phyloP scores from a whole-genome alignment of 2,113 vertebrate species.

The Microtus pennsylvanicus region DNA sequence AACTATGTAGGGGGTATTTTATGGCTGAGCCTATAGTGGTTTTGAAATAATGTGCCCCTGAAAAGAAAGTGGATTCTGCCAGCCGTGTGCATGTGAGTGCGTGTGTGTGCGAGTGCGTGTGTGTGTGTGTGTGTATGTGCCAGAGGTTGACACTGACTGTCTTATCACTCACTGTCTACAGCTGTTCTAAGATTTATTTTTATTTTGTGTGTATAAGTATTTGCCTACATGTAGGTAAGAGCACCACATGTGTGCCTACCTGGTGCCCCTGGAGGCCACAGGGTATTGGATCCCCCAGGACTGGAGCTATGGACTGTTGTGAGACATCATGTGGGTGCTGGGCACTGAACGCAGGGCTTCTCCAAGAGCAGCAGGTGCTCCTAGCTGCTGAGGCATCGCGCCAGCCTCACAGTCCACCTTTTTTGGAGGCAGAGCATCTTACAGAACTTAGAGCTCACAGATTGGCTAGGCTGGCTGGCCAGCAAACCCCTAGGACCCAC shows the following conservation, averaged over 20 bases:
- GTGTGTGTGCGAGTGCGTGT: neutral
- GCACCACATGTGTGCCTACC: neutral
- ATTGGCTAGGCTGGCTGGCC: neutral
- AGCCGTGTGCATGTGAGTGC: neutral
- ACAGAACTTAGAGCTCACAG: neutral
- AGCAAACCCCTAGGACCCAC: neutral
- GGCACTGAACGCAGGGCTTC: neutral
- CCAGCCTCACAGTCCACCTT: neutral
- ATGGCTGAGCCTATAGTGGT: neutral
- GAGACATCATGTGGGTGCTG: neutral
- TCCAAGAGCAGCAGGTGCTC: neutral
- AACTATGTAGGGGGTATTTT: neutral
- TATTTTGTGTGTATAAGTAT: neutral
- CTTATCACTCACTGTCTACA: neutral
- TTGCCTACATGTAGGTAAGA: neutral
- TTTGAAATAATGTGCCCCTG: neutral
- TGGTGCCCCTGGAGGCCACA: neutral
- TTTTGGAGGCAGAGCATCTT: neutral
- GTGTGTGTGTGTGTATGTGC: neutral
- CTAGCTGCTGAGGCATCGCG: neutral
- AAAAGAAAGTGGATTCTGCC: neutral
- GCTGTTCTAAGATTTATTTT: neutral
- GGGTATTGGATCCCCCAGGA: neutral
- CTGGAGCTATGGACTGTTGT: neutral
- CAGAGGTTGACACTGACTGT: neutral